Percentiles rank a stretch among this genome's conserved stretches.
Conservation (phyloP, 2,797 vertebrate genomes). For the Xiphophorus birchmanni region DNA sequence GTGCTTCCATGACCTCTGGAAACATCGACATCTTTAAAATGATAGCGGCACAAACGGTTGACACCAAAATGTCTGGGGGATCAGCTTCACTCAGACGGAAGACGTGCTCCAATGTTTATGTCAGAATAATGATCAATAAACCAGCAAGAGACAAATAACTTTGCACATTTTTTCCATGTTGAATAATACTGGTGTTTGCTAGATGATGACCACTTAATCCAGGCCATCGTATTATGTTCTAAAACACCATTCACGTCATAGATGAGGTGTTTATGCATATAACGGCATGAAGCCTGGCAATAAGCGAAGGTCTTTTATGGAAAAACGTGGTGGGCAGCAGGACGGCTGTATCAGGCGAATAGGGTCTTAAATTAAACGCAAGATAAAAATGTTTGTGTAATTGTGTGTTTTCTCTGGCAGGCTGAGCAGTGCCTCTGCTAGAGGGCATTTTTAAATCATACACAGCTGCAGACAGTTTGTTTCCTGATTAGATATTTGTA, state of each 20-base stretch:
- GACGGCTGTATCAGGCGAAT: constrained; percentile 28
- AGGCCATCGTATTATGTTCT: not conserved
- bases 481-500: not conserved
- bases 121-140: no score
- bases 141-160: no score
- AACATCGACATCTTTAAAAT: no score
- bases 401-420: constrained; percentile 28
- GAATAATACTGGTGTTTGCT: no score
- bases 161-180: no score
- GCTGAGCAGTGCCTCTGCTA: not conserved
- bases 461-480: constrained; percentile 15
- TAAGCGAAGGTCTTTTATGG: constrained; percentile 5
- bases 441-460: constrained; percentile 4
- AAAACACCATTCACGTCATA: not conserved
- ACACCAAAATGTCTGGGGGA: no score
- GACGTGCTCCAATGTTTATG: no score
- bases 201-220: no score
- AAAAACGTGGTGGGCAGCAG: constrained; percentile 24
- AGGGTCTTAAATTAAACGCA: constrained; percentile 26
- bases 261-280: not conserved
- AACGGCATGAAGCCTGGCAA: constrained; percentile 13
- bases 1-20: no score
- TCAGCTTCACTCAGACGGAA: no score
- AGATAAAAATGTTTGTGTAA: constrained; percentile 25
- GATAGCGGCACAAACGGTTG: no score